Evolutionary conservation across 2,797 vertebrate genomes (phyloP).

Genomic region (Neopelma chrysocephalum): DNA sequence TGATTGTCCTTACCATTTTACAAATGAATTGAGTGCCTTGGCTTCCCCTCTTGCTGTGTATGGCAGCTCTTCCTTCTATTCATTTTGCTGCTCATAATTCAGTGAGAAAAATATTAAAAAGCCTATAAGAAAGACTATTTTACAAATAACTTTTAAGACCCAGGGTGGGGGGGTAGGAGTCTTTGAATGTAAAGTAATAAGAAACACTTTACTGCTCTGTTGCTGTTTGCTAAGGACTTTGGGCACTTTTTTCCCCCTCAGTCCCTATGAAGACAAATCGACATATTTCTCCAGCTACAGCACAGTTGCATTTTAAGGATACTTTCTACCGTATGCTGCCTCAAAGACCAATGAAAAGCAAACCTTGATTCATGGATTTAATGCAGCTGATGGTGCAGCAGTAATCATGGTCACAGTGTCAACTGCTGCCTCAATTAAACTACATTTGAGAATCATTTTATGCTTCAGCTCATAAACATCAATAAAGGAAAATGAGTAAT

Average conservation of each 20-base stretch:
- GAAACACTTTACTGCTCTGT: slow-evolving; percentile 42
- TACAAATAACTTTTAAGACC: slow-evolving; percentile 15
- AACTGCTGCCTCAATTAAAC: slow-evolving; percentile 85
- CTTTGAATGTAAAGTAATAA: slow-evolving; percentile 48
- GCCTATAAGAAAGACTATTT: slow-evolving; percentile 3
- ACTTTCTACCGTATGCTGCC: slow-evolving; percentile 59
- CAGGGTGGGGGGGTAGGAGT: background rate
- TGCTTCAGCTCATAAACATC: slow-evolving; percentile 87
- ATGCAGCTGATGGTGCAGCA: slow-evolving; percentile 69
- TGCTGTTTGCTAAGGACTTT: slow-evolving; percentile 58
- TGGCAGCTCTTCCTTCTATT: slow-evolving; percentile 62
- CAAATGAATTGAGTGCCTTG: slow-evolving; percentile 81
- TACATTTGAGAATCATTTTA: slow-evolving; percentile 86
- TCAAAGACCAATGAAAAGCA: slow-evolving; percentile 74
- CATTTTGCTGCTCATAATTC: slow-evolving; percentile 42
- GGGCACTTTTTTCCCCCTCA: background rate
- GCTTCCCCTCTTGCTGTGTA: slow-evolving; percentile 61
- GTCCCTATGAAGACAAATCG: slow-evolving; percentile 80
- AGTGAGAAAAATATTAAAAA: slow-evolving; percentile 29
- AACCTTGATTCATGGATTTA: slow-evolving; percentile 79
- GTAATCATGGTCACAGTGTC: slow-evolving; percentile 84
- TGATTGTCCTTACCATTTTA: slow-evolving; percentile 86
- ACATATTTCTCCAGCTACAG: slow-evolving; percentile 73
- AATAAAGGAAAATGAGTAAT: slow-evolving; percentile 88
- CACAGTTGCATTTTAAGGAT: slow-evolving; percentile 75